Base-by-base conservation (phyloP, 2,888 invertebrate genomes). In the Ommatoiulus sabulosus region DNA sequence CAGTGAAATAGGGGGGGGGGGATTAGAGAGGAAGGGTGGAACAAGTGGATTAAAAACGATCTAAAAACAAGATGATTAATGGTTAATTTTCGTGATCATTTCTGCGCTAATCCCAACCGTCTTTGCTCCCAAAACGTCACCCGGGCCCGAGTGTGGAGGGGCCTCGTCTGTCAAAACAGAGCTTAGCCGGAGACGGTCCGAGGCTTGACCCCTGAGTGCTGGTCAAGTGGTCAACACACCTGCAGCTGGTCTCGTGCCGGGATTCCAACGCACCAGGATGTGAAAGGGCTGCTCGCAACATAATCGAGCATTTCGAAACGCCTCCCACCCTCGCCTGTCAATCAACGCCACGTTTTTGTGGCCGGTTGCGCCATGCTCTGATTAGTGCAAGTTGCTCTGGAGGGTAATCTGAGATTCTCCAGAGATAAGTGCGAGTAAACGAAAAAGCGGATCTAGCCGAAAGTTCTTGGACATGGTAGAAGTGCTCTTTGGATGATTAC, bases 81-180 rank as follows among this genome's bases (percentile, higher is more conserved):
- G 57, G 57, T 57, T 57, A 57, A 57, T 57, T 57, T 57, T 57
- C 57, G 57, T 57, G 57, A 57, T 57, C 57, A 57, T n/a, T 57
- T 57, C 7, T n/a, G 57, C 57, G 57, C 57, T 57, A 57, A 57
- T 57, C 57, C 57, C 57, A n/a, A 46, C 46, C 46, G 46, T 12
- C 46, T 10, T 7, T 46, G 46, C 46, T 57, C 57, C 57, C 52
- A 10, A 15, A 52, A 52, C 52, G 52, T 52, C 52, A 52, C 17
- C 52, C 52, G 52, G 46, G 46, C 46, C 17, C 52, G 15, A 52
- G 15, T 15, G 15, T 0, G 10, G 15, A 12, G 15, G 12, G 17
- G n/a, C 57, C 57, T n/a, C n/a, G 4, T 6, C 57, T 57, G 57
- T 57, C 57, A 57, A 57, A 57, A 57, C 57, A 57, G 35, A 35